Percentiles rank a stretch among this genome's conserved stretches.
These are phyloP conservation scores for Erethizon dorsatum DNA, from an alignment of 2,797 vertebrate genomes.

Conservation along the genomic window DNA sequence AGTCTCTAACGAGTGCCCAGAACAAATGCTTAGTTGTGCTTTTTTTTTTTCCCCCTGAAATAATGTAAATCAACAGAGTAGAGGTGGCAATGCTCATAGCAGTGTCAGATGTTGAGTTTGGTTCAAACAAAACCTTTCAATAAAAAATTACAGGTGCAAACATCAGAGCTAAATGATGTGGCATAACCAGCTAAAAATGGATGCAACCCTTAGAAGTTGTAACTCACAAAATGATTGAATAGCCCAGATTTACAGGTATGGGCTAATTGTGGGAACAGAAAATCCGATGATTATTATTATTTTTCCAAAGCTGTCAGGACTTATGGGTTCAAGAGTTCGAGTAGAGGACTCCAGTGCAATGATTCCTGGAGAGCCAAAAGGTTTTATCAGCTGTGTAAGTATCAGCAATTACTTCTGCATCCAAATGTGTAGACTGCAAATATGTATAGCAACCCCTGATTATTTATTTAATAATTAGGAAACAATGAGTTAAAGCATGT, in stretches of 20 bases:
- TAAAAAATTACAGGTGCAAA: neutral
- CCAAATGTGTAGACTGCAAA: neutral
- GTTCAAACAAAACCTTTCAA: fast-evolving
- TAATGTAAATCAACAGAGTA: neutral
- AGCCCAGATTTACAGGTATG: neutral
- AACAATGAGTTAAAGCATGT: too few relatives aligned
- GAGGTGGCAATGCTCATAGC: fast-evolving
- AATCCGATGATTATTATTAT: neutral
- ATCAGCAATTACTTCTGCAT: neutral
- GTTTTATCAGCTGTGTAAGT: neutral
- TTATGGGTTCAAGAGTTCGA: neutral
- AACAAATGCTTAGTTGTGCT: fast-evolving
- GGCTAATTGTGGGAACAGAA: neutral
- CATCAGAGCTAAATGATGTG: neutral
- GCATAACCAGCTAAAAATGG: too few relatives aligned
- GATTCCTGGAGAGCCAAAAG: fast-evolving
- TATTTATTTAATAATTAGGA: too few relatives aligned
- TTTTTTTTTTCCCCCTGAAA: neutral
- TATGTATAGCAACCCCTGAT: neutral
- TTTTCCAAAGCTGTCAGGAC: neutral
- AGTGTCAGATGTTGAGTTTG: fast-evolving
- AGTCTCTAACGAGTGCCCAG: fast-evolving
- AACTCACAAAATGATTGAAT: neutral
- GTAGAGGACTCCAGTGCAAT: neutral
- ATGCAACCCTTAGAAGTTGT: neutral